A percentile compares a stretch with the other conserved stretches of the same genome.
phyloP scores from a whole-genome alignment of 2,113 vertebrate genomes.

The Rhombomys opimus region DNA sequence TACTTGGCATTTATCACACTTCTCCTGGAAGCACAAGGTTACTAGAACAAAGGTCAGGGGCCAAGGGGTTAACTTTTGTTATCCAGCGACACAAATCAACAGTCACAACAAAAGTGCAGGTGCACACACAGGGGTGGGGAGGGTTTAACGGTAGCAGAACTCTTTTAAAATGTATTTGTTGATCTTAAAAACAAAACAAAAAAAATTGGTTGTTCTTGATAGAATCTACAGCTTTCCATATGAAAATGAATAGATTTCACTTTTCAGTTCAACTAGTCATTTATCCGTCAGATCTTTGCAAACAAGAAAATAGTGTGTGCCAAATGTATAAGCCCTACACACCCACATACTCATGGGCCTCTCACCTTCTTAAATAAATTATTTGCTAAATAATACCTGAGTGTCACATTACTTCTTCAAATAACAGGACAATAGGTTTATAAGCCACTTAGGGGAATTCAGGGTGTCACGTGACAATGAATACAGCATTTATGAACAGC shows the following conservation, averaged over 20 bases:
- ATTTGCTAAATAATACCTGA: conserved; percentile 38
- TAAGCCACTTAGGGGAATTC: neutral
- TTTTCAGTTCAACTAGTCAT: conserved; percentile 48
- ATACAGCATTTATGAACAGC: conserved; percentile 1
- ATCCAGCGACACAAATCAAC: conserved; percentile 63
- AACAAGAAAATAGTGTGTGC: neutral
- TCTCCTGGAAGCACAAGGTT: conserved; percentile 69
- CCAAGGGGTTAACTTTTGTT: conserved; percentile 62
- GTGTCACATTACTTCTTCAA: neutral
- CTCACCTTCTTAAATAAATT: conserved; percentile 53
- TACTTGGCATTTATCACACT: conserved; percentile 76
- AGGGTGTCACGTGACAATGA: neutral
- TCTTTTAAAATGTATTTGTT: neutral
- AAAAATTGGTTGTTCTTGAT: neutral
- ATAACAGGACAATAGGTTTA: neutral
- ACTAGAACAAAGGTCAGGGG: conserved; percentile 63
- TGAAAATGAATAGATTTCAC: conserved; percentile 27
- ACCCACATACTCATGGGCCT: neutral
- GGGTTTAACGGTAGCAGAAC: conserved; percentile 28
- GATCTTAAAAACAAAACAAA: conserved; percentile 33
- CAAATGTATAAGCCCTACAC: neutral
- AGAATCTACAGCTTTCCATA: conserved; percentile 43
- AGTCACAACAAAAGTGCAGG: conserved; percentile 5
- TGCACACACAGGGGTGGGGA: neutral
- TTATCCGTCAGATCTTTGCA: conserved; percentile 2